A percentile compares a stretch with the other conserved stretches of the same genome.
Conservation (phyloP, 2,888 invertebrate species). For the Cheilosia variabilis region DNA sequence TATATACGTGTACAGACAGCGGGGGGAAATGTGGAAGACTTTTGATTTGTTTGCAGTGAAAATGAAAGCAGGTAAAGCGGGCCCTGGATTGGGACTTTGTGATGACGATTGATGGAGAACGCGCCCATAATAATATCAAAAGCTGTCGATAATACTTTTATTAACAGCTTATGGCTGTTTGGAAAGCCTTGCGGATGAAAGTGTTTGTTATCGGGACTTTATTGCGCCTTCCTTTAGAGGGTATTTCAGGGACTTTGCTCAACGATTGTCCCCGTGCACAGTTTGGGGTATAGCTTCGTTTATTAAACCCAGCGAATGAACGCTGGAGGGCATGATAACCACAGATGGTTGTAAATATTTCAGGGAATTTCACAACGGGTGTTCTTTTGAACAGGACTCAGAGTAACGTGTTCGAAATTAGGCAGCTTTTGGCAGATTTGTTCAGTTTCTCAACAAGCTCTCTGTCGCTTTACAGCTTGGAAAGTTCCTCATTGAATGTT, state of each 20-base stretch:
- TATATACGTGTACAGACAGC: constrained; percentile 23
- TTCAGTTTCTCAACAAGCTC: too few relatives aligned
- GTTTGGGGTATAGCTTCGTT: too few relatives aligned
- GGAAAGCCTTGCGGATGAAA: neutral
- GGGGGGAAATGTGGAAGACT: constrained; percentile 23
- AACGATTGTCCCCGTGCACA: too few relatives aligned
- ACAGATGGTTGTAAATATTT: too few relatives aligned
- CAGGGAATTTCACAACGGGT: too few relatives aligned
- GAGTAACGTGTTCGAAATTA: too few relatives aligned
- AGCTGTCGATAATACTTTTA: constrained; percentile 1
- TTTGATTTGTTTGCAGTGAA: constrained; percentile 20
- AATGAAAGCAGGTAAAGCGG: constrained; percentile 10
- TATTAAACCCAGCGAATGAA: too few relatives aligned
- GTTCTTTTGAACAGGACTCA: too few relatives aligned
- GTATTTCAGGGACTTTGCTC: neutral
- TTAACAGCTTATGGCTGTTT: neutral
- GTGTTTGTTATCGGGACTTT: constrained; percentile 1
- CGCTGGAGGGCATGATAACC: too few relatives aligned
- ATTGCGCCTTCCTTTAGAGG: neutral
- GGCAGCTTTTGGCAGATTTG: too few relatives aligned
- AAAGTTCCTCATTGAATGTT: too few relatives aligned
- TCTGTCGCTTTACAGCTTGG: too few relatives aligned
- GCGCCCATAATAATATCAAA: neutral
- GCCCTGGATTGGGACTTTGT: neutral
- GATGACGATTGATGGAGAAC: neutral